phyloP scores from a whole-genome alignment of 2,113 vertebrate genomes.

The Drymodes brunneopygia region DNA sequence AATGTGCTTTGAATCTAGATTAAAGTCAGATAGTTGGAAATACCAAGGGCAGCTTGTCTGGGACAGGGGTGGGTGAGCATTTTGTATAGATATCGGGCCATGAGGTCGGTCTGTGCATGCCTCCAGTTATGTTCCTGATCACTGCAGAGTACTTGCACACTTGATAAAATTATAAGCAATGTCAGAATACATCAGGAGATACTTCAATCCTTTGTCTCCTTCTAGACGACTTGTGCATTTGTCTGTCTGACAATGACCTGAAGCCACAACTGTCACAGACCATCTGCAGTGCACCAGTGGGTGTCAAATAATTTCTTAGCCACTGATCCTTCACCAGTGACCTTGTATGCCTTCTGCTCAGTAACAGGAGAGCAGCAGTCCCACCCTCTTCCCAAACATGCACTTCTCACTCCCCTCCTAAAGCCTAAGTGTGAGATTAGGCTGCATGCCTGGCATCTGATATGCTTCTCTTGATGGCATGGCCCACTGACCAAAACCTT shows the following conservation, averaged over 20 bases:
- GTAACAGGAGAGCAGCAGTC: background rate
- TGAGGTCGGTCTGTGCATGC: accelerated
- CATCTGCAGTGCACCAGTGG: background rate
- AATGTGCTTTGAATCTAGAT: background rate
- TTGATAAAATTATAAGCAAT: background rate
- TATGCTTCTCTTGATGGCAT: background rate
- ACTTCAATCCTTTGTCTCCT: background rate
- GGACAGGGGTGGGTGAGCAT: background rate
- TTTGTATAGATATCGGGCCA: background rate
- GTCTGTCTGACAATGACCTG: background rate
- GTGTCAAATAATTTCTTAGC: background rate
- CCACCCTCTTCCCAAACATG: background rate
- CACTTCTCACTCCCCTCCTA: background rate
- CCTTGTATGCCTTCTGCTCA: background rate
- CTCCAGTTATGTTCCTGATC: background rate
- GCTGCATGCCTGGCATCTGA: background rate
- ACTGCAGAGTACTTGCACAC: background rate
- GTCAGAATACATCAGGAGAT: background rate
- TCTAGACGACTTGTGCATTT: background rate
- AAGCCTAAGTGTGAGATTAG: background rate
- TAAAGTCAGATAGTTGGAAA: background rate
- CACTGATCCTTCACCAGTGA: background rate
- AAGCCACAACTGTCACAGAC: background rate
- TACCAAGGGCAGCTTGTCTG: background rate
- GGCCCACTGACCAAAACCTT: background rate